phyloP scores from a whole-genome alignment of 2,797 vertebrate species.

The Scomberomorus guttatus region DNA sequence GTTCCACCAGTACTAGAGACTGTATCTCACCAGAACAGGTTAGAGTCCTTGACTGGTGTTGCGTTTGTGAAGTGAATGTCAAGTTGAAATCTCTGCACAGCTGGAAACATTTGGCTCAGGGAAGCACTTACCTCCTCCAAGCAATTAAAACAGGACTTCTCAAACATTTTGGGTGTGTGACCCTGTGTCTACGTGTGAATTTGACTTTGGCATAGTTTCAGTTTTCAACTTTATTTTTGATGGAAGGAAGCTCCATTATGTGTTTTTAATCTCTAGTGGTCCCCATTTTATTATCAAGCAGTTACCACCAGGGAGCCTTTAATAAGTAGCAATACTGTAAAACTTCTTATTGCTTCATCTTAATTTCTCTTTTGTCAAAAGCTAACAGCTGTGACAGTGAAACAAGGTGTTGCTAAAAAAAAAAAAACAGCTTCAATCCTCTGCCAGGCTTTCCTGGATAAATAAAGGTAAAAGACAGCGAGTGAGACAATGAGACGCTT shows the following conservation, averaged over 20 bases:
- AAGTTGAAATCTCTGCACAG: background rate
- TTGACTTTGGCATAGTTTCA: background rate
- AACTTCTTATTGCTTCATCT: background rate
- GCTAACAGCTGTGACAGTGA: constrained; percentile 2
- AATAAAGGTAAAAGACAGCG: background rate
- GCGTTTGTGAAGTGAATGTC: background rate
- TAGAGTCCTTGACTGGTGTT: background rate
- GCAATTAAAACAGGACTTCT: background rate
- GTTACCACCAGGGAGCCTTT: background rate
- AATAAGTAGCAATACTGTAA: background rate
- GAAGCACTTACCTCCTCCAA: background rate
- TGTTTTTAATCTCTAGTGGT: no score
- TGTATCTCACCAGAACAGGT: background rate
- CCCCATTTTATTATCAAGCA: no score
- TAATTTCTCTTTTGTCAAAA: background rate
- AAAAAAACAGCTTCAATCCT: background rate
- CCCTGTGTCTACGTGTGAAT: background rate
- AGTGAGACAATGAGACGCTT: background rate
- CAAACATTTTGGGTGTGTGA: background rate
- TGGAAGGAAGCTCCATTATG: no score
- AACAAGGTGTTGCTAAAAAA: constrained; percentile 1
- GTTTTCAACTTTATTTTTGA: no score
- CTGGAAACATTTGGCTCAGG: background rate
- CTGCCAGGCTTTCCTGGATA: constrained; percentile 8
- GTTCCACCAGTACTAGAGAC: background rate